Evolutionary conservation across 2,113 vertebrate genomes (phyloP).

Genomic region (Emberiza fucata): DNA sequence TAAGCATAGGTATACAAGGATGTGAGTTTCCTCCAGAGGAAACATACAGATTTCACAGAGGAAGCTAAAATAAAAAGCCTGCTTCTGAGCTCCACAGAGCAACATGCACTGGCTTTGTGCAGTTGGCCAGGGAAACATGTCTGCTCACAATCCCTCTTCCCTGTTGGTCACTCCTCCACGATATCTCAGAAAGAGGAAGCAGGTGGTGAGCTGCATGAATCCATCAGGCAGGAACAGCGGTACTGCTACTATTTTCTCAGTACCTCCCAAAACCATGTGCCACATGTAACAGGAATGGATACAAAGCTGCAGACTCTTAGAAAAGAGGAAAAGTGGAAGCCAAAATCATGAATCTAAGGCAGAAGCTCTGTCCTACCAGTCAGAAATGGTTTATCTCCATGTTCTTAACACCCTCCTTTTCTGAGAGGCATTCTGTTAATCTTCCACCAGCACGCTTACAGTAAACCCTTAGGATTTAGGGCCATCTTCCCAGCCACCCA

Average conservation of each 20-base stretch:
- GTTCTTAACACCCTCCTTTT: not conserved
- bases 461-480: not conserved
- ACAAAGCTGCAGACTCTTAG: not conserved
- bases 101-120: not conserved
- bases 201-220: not conserved
- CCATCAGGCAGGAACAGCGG: not conserved
- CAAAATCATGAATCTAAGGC: not conserved
- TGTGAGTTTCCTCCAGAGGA: not conserved
- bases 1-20: not conserved
- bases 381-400: not conserved
- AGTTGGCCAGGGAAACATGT: not conserved
- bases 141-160: not conserved
- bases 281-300: accelerated
- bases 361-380: not conserved
- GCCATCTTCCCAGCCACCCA: not conserved
- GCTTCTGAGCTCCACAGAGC: not conserved
- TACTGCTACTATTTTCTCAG: not conserved
- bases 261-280: not conserved
- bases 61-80: not conserved
- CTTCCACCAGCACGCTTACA: accelerated
- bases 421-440: not conserved
- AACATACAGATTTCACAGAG: not conserved
- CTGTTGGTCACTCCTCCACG: not conserved
- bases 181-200: not conserved
- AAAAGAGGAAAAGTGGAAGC: not conserved